phyloP scores from a whole-genome alignment of 2,797 vertebrate genomes.

The Gallinago nigripennis region DNA sequence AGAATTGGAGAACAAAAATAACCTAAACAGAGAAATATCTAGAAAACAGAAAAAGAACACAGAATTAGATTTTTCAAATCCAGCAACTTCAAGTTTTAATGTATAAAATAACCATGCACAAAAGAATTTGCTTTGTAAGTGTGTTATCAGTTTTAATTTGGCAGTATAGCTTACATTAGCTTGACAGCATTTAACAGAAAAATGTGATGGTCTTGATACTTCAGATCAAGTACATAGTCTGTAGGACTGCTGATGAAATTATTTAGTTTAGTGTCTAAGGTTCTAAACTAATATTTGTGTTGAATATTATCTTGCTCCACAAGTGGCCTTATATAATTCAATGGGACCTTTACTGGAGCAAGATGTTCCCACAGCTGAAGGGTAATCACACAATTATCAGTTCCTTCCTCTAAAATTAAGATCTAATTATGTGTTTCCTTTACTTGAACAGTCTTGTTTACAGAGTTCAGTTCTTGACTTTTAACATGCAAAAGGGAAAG shows the following conservation, averaged over 20 bases:
- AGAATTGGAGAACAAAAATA: neutral
- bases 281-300: slow-evolving; percentile 2
- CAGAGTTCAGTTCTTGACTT: slow-evolving; percentile 11
- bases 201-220: neutral
- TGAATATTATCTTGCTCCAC: neutral
- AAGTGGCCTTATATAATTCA: slow-evolving; percentile 2
- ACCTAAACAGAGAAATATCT: neutral
- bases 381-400: slow-evolving; percentile 37
- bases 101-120: neutral
- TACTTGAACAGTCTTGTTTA: slow-evolving; percentile 12
- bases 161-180: neutral
- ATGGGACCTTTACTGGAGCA: neutral
- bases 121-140: neutral
- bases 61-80: neutral
- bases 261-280: neutral
- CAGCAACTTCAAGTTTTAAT: neutral
- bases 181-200: neutral
- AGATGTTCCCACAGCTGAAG: slow-evolving; percentile 25
- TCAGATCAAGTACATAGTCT: neutral
- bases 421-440: slow-evolving; percentile 46
- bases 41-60: neutral
- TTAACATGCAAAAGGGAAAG: neutral
- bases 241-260: neutral
- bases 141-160: neutral
- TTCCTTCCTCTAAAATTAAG: slow-evolving; percentile 49